Evolutionary conservation across 2,113 vertebrate genomes (phyloP).

Genomic region (Callipepla squamata): DNA sequence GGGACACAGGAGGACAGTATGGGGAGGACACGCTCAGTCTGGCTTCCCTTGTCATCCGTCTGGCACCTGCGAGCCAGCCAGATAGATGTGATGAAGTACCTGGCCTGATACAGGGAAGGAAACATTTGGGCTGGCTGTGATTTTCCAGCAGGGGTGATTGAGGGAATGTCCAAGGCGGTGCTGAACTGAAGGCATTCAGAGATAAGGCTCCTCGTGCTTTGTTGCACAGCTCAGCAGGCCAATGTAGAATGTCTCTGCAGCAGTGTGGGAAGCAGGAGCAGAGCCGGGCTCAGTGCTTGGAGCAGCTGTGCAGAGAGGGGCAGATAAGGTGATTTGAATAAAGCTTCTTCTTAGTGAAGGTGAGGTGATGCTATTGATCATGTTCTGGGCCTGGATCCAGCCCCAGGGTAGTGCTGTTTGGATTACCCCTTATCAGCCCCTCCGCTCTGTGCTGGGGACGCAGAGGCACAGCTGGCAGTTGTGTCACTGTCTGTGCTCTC

Average conservation of each 20-base stretch:
- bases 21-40: not conserved
- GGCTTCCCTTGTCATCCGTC: not conserved
- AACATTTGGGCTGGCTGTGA: not conserved
- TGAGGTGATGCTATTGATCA: fast-evolving
- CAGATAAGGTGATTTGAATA: not conserved
- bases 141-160: not conserved
- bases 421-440: not conserved
- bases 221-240: not conserved
- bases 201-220: not conserved
- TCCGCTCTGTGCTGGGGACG: not conserved
- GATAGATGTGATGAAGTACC: not conserved
- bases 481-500: not conserved
- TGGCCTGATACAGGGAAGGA: not conserved
- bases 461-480: not conserved
- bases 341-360: not conserved
- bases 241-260: fast-evolving
- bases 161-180: not conserved
- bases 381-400: not conserved
- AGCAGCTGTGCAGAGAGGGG: not conserved
- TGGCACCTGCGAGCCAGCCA: not conserved
- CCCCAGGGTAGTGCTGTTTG: not conserved
- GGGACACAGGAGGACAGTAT: not conserved
- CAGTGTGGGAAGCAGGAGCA: not conserved
- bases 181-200: not conserved
- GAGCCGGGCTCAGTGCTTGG: not conserved